These are phyloP conservation scores for Psittacula derbiana DNA, from an alignment of 2,797 vertebrate species.

Conservation along the genomic window DNA sequence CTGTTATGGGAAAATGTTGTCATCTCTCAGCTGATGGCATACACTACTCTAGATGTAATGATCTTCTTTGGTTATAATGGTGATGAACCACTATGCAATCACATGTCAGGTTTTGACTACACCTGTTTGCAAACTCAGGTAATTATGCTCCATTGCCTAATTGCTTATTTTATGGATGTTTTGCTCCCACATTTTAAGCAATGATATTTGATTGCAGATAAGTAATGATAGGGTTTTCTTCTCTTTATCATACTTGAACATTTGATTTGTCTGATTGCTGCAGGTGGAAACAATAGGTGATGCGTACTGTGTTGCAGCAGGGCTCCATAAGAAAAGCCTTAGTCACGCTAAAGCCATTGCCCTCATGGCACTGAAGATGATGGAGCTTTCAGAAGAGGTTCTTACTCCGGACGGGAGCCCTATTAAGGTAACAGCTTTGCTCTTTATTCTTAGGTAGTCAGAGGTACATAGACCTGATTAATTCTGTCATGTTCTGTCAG, in stretches of 20 bases:
- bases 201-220: constrained; percentile 51
- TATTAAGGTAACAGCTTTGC: constrained; percentile 85
- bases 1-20: background rate
- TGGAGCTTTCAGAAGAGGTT: constrained; percentile 97
- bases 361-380: constrained; percentile 99
- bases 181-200: constrained; percentile 53
- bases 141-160: constrained; percentile 62
- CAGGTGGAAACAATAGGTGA: constrained; percentile 99
- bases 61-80: background rate
- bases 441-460: background rate
- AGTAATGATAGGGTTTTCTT: constrained; percentile 13
- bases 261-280: constrained; percentile 63
- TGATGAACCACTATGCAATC: background rate
- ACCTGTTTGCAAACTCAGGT: constrained; percentile 70
- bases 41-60: background rate
- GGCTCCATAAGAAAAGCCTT: constrained; percentile 94
- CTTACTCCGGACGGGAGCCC: constrained; percentile 93
- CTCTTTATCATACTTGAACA: constrained; percentile 36
- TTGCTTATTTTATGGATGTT: constrained; percentile 69
- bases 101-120: constrained; percentile 21
- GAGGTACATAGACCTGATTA: accelerated
- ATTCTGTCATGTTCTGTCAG: background rate
- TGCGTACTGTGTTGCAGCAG: constrained; percentile 95
- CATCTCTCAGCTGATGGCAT: background rate
- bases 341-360: constrained; percentile 95